Base-by-base conservation (phyloP, 2,797 vertebrate species). In the Danio tinwini region DNA sequence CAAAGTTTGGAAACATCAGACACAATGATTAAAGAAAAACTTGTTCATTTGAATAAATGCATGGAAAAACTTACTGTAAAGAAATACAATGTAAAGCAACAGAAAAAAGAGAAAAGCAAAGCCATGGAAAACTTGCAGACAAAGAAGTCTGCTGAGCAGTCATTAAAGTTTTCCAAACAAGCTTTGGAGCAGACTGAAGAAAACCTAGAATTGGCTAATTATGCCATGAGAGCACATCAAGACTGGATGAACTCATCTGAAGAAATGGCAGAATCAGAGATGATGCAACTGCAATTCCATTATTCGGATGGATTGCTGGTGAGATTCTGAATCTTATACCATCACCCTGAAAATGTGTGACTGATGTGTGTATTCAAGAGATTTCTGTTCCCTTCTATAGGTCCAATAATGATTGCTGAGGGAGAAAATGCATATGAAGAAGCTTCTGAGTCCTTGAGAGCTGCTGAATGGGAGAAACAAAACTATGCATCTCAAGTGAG, bases 301-400 rank as follows among this genome's bases (percentile, higher is more conserved):
- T 78, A 40, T 0, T 69, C 6, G 81, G 70, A 69, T 82, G 81
- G 81, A 73, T 82, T 42, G 70, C 44, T 39, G 76, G 70, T 76
- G 11, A 76, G 80, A 56, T 55, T 21, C 52, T 16, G 12, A 37
- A 1, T 11, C 45, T 68, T 3, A 68, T n/a, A 21, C 17, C 3
- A 42, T 21, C n/a, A 55, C 52, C 5, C 0, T 45, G 10, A 52
- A 47, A 39, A 69, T 47, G 2, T 12, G 19, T 10, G n/a, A 29
- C 12, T 14, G 5, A 13, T n/a, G n/a, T 29, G 7, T 39, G 58
- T 39, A 61, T 37, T 61, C 29, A 61, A 61, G 13, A 61, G 3
- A 61, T 67, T 14, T 14, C n/a, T 65, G 3, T 19, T 65, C 2
- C 40, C 7, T 61, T 72, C 11, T n/a, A n/a, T n/a, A n/a, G n/a